Evolutionary conservation across 2,888 invertebrate genomes (phyloP).

Genomic region (Troides aeacus): DNA sequence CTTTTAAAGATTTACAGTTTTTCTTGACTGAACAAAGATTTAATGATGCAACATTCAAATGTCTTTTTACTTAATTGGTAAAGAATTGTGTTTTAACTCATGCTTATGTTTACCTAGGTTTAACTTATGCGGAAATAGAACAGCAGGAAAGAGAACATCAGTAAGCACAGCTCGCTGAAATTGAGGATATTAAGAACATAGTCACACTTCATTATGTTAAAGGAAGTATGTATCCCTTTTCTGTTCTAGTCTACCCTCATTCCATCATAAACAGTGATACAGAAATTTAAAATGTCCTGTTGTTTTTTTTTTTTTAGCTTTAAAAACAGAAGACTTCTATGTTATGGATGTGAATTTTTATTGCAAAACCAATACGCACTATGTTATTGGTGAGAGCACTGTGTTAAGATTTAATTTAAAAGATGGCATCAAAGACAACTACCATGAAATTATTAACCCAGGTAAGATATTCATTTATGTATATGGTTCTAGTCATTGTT

Average conservation of each 20-base stretch:
- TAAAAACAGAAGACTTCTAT: constrained; percentile 53
- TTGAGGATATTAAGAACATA: constrained; percentile 54
- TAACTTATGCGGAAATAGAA: constrained; percentile 50
- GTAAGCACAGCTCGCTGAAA: constrained; percentile 50
- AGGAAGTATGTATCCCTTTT: constrained; percentile 42
- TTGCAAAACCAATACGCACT: constrained; percentile 45
- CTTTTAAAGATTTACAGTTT: too few species aligned
- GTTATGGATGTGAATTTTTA: constrained; percentile 64
- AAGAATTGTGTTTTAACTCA: not conserved
- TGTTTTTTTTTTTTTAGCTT: constrained; percentile 40
- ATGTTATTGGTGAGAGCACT: constrained; percentile 57
- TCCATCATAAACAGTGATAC: not conserved
- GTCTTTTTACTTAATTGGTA: too few species aligned
- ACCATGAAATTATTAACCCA: constrained; percentile 59
- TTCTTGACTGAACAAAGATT: too few species aligned
- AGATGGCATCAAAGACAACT: constrained; percentile 55
- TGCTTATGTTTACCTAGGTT: constrained; percentile 32
- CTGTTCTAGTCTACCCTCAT: not conserved
- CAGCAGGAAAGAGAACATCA: constrained; percentile 43
- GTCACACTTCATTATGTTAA: constrained; percentile 49
- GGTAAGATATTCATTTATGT: constrained; percentile 42
- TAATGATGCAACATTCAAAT: too few species aligned
- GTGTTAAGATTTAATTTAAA: constrained; percentile 57
- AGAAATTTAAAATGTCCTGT: too few species aligned
- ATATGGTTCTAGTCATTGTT: too few species aligned